Conservation (phyloP, 2,113 vertebrate genomes). For the Paramormyrops kingsleyae region DNA sequence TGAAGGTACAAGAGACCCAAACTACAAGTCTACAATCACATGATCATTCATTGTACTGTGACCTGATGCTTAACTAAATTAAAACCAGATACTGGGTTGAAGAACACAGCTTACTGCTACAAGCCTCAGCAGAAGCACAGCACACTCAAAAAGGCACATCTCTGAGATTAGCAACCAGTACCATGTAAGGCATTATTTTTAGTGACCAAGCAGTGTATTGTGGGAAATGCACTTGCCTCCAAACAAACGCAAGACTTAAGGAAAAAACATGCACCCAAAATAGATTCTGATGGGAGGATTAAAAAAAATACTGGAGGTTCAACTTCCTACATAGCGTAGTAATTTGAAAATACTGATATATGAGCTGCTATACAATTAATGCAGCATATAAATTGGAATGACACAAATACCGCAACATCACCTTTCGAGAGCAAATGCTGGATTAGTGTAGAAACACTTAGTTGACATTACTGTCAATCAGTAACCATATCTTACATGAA, state of each 20-base stretch:
- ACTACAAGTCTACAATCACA: not conserved
- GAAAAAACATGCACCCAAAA: not conserved
- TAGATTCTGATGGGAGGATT: not conserved
- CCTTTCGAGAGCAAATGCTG: not conserved
- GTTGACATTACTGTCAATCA: not conserved
- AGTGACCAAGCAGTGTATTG: conserved; percentile 1
- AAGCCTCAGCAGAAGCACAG: not conserved
- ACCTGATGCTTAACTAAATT: not conserved
- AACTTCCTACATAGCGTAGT: not conserved
- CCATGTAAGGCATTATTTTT: conserved; percentile 20
- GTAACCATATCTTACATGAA: not conserved
- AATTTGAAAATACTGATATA: not conserved
- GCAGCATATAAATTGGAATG: not conserved
- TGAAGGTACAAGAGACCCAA: not conserved
- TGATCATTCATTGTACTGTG: not conserved
- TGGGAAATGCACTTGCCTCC: conserved; percentile 9
- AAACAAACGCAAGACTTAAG: not conserved
- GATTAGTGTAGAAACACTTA: not conserved
- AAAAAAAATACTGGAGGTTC: not conserved
- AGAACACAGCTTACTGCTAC: not conserved
- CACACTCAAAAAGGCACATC: not conserved
- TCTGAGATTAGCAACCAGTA: not conserved
- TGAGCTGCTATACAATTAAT: not conserved
- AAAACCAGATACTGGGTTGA: not conserved
- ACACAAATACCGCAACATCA: not conserved